phyloP scores from a whole-genome alignment of 2,113 vertebrate genomes.

The Manacus vitellinus region DNA sequence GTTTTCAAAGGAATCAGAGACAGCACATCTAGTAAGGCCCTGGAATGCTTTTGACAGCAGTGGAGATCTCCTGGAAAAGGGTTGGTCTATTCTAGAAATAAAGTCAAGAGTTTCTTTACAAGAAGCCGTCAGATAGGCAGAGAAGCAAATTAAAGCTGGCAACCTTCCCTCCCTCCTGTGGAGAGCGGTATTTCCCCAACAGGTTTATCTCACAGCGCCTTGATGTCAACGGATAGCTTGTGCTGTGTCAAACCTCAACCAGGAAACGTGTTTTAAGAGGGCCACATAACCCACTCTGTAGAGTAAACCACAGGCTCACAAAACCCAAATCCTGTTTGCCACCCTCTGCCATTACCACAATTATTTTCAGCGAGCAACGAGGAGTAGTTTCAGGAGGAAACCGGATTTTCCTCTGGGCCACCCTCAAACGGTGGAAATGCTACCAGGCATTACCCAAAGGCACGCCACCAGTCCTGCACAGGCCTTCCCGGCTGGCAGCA shows the following conservation, averaged over 20 bases:
- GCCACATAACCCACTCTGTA: fast-evolving
- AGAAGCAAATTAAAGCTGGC: neutral
- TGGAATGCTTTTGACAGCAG: neutral
- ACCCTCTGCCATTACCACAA: no score
- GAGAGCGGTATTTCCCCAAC: neutral
- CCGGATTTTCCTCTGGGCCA: fast-evolving
- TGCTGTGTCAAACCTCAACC: neutral
- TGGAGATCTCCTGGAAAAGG: neutral
- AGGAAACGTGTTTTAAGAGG: fast-evolving
- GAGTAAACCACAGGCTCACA: neutral
- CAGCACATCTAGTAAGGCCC: neutral
- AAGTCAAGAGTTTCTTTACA: neutral
- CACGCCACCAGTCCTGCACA: fast-evolving
- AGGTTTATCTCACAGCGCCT: neutral
- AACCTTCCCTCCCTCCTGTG: neutral
- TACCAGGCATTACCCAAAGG: fast-evolving
- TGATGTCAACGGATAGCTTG: neutral
- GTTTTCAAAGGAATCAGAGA: constrained; percentile 4
- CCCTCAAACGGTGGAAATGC: fast-evolving
- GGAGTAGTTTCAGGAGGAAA: neutral
- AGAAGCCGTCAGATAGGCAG: neutral
- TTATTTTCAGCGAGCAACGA: neutral
- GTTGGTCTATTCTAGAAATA: neutral
- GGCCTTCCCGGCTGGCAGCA: fast-evolving
- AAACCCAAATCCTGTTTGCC: neutral